Base-by-base conservation (phyloP, 2,888 invertebrate genomes). In the Rhaphigaster nebulosa region DNA sequence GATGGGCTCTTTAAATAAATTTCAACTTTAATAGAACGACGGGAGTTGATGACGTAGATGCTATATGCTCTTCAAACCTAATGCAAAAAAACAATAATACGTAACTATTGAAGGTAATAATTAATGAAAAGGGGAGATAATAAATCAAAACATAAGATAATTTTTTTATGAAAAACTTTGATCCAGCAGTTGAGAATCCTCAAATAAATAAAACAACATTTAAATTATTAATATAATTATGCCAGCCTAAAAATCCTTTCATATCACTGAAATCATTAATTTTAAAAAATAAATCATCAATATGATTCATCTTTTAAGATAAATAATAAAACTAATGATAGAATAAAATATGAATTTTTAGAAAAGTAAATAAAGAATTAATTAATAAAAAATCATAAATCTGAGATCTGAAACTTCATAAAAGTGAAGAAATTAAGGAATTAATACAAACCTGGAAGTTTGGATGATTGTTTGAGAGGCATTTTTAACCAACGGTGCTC, bases 401-500 rank as follows among this genome's bases (percentile, higher is more conserved):
- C 6, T 65, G n/a, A 29, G 29, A 29, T 18, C 2, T 65, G 18
- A 29, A 65, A 65, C 18, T 60, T 60, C 1, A 60, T n/a, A 60
- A 10, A n/a, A 60, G n/a, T n/a, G 13, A 12, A 60, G n/a, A 65
- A n/a, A 65, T 15, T 5, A 29, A n/a, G 3, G n/a, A 90, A 18
- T 18, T 65, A 29, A 50, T 13, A 92, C 94, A 93, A 93, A 95
- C 95, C 95, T 92, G 93, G 93, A 90, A 94, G 93, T 65, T 88
- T 88, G 4, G 88, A 6, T 3, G 60, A 23, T 54, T 93, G 93
- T 90, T 89, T 80, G n/a, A 90, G 54, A 29, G 91, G 89, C 23
- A 91, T 91, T 52, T 87, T 92, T 65, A 92, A 95, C 98, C 98
- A 98, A 92, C 96, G 96, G 94, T 98, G 97, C 91, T 95, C 94